phyloP scores from a whole-genome alignment of 2,113 vertebrate species.

The Microcebus tavaratra region DNA sequence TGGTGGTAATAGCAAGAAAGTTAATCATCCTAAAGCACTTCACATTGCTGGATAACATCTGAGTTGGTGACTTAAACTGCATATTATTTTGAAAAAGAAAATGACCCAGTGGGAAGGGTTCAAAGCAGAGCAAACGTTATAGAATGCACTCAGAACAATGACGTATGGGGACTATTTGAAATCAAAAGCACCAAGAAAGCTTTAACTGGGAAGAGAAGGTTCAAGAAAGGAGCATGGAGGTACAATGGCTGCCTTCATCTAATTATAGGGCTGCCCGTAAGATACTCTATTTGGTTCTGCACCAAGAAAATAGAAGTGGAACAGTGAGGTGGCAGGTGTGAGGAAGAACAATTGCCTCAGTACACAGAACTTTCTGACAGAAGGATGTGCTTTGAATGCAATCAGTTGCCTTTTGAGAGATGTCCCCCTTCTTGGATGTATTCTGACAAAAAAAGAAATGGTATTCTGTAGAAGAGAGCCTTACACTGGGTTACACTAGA shows the following conservation, averaged over 20 bases:
- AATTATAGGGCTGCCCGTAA: neutral
- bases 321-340: neutral
- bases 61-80: neutral
- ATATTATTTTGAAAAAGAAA: neutral
- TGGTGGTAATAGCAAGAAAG: neutral
- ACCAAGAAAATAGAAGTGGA: neutral
- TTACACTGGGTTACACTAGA: neutral
- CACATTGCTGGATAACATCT: neutral
- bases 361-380: neutral
- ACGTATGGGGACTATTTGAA: neutral
- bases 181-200: neutral
- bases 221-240: neutral
- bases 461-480: neutral
- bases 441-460: neutral
- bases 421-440: neutral
- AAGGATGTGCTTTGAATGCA: neutral
- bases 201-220: neutral
- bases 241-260: neutral
- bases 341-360: neutral
- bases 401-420: neutral
- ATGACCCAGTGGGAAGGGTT: neutral
- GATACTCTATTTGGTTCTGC: constrained; percentile 7
- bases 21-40: neutral
- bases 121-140: neutral
- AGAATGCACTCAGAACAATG: neutral